These are phyloP conservation scores for Ctena decussata DNA, from an alignment of 2,888 invertebrate species.

Conservation along the genomic window DNA sequence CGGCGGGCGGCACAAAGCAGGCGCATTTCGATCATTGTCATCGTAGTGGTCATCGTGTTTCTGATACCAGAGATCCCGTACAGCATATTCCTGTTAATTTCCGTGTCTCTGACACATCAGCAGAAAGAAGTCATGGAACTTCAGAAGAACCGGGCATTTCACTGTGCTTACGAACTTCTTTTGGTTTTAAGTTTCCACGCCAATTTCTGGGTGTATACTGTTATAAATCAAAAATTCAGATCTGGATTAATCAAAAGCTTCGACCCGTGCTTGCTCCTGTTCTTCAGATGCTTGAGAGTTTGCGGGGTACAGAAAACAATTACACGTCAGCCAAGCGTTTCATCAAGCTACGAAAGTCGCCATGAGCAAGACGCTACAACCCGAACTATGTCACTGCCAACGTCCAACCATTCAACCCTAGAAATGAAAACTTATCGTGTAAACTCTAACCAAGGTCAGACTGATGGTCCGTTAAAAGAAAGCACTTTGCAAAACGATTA, in stretches of 20 bases:
- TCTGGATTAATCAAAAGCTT: conserved; percentile 4
- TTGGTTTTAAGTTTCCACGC: conserved; percentile 55
- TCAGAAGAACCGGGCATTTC: conserved; percentile 27
- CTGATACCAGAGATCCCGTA: conserved; percentile 62
- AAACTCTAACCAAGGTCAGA: neutral
- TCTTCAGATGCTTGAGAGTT: neutral
- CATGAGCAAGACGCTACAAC: neutral
- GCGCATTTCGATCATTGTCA: conserved; percentile 53
- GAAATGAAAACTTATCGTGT: neutral
- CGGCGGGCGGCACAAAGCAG: conserved; percentile 29
- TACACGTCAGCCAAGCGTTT: neutral
- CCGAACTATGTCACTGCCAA: neutral
- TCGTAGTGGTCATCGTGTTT: conserved; percentile 50
- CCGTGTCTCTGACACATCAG: conserved; percentile 15
- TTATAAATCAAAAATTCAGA: conserved; percentile 44
- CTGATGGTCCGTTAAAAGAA: neutral
- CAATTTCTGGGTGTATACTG: conserved; percentile 64
- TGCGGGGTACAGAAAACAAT: neutral
- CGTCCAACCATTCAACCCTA: neutral
- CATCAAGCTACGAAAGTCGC: neutral
- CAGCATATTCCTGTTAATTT: conserved; percentile 40
- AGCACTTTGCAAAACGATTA: no score
- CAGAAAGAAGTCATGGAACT: conserved; percentile 4
- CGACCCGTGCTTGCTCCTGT: neutral
- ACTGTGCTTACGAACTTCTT: conserved; percentile 41